A percentile compares a stretch with the other conserved stretches of the same genome.
Evolutionary conservation across 1,140 invertebrate species (phyloP).

Genomic region (Euglossa dilemma): DNA sequence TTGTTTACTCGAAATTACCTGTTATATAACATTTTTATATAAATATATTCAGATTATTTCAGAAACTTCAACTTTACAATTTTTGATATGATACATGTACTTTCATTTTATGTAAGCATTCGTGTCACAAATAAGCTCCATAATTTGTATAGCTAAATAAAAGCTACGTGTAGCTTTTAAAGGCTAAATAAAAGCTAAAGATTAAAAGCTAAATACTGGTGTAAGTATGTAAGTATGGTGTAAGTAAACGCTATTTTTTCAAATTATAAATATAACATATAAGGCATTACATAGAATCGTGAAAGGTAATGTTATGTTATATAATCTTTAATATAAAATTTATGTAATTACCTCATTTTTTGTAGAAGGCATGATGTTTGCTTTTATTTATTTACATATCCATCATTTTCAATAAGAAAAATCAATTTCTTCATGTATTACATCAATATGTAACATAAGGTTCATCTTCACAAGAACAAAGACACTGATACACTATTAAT

Average conservation of each 20-base stretch:
- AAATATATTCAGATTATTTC: too few species aligned
- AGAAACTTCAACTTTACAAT: too few species aligned
- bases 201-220: background rate
- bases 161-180: background rate
- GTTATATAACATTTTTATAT: too few species aligned
- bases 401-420: slow-evolving; percentile 32
- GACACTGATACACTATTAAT: background rate
- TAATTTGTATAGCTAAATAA: background rate
- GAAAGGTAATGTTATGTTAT: background rate
- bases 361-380: slow-evolving; percentile 35
- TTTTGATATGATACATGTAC: too few species aligned
- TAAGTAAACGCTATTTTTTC: background rate
- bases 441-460: background rate
- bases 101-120: too few species aligned
- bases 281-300: background rate
- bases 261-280: background rate
- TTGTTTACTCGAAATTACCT: too few species aligned
- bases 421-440: background rate
- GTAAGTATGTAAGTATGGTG: background rate
- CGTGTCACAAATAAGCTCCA: too few species aligned
- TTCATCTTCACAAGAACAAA: slow-evolving; percentile 20
- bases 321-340: background rate
- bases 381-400: slow-evolving; percentile 16
- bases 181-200: too few species aligned
- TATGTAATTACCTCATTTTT: slow-evolving; percentile 47